Percentiles rank a stretch among this genome's conserved stretches.
Conservation (phyloP, 2,797 vertebrate genomes). For the Chelon labrosus region DNA sequence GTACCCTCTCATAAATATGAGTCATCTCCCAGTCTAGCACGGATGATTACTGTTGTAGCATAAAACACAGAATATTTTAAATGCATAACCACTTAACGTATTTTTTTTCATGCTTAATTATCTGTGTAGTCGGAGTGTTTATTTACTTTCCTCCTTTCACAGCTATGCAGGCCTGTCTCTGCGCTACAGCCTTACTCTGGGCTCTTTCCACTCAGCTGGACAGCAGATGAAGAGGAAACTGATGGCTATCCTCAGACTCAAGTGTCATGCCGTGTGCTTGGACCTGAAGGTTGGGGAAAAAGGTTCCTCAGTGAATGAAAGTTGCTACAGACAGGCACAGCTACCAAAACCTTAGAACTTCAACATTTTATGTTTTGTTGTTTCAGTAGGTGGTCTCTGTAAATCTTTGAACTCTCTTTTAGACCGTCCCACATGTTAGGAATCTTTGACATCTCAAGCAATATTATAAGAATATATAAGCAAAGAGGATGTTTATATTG, state of each 20-base stretch:
- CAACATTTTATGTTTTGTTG: no score
- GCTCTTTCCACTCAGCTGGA: slow-evolving; percentile 81
- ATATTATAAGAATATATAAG: not conserved
- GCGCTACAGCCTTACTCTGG: slow-evolving; percentile 89
- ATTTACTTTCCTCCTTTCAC: slow-evolving; percentile 6
- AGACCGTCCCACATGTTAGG: no score
- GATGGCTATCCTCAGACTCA: slow-evolving; percentile 86
- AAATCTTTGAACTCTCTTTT: no score
- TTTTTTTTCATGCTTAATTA: not conserved
- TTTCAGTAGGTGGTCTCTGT: no score
- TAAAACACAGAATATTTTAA: not conserved
- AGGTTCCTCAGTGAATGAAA: not conserved
- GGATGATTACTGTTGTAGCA: not conserved
- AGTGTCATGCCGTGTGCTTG: slow-evolving; percentile 89
- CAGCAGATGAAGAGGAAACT: slow-evolving; percentile 90
- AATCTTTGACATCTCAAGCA: no score
- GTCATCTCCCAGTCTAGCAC: not conserved
- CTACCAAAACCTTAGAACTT: no score
- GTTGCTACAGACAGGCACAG: no score
- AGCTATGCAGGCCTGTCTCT: slow-evolving; percentile 91
- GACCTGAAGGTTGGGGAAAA: slow-evolving; percentile 88
- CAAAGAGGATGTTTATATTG: not conserved
- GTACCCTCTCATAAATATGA: slow-evolving; percentile 36
- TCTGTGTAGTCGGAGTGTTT: not conserved
- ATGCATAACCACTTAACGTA: not conserved